These are phyloP conservation scores for Wiebesia pumilae DNA, from an alignment of 1,140 invertebrate species.

Conservation along the genomic window DNA sequence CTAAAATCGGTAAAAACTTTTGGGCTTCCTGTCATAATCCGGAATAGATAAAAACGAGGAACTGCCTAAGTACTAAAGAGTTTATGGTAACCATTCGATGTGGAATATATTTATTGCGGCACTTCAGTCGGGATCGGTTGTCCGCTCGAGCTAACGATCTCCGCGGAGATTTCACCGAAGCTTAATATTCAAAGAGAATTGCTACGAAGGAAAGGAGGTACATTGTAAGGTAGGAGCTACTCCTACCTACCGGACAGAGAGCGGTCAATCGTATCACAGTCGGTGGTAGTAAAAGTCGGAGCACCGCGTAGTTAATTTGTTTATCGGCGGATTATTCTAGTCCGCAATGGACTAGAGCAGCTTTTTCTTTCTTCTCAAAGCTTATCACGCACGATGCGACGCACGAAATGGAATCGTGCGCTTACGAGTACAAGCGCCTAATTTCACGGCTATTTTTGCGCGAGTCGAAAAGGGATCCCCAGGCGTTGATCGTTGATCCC, in stretches of 20 bases:
- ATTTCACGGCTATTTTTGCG: no score
- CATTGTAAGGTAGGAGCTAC: no score
- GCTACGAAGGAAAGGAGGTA: neutral
- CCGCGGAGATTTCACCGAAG: neutral
- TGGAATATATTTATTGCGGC: neutral
- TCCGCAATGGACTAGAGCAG: no score
- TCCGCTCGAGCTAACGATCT: neutral
- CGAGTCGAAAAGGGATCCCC: no score
- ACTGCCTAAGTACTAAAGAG: neutral
- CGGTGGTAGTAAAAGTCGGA: neutral
- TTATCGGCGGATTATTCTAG: no score
- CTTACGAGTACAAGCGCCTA: no score
- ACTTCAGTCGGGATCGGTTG: neutral
- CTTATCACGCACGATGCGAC: no score
- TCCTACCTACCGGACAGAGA: neutral
- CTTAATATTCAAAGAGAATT: neutral
- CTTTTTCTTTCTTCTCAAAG: no score
- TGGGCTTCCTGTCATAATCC: neutral
- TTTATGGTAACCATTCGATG: neutral
- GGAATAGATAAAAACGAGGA: neutral
- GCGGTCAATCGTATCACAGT: neutral
- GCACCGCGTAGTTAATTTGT: no score
- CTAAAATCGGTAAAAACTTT: neutral
- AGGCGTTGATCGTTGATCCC: no score
- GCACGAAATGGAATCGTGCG: no score